Evolutionary conservation across 2,113 vertebrate species (phyloP).

Genomic region (Corythornis cristatus): DNA sequence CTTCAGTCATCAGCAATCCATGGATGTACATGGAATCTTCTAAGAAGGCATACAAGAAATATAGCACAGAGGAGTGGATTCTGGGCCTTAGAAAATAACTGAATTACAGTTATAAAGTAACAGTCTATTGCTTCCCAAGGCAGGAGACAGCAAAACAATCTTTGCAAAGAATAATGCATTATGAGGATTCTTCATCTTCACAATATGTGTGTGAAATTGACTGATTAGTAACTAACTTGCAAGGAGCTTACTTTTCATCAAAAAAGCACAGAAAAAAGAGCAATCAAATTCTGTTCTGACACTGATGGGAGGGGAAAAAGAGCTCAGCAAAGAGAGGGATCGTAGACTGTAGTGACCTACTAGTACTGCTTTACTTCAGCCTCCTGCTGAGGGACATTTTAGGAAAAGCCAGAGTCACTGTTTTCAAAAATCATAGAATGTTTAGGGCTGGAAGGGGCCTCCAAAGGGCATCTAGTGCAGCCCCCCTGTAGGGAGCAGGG

Average conservation of each 20-base stretch:
- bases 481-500: too few species aligned
- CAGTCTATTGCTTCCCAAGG: background rate
- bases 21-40: background rate
- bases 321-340: background rate
- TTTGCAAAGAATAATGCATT: background rate
- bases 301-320: background rate
- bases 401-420: background rate
- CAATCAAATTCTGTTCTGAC: background rate
- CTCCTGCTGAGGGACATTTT: background rate
- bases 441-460: too few species aligned
- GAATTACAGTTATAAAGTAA: background rate
- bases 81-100: background rate
- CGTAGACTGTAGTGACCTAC: background rate
- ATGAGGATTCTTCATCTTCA: background rate
- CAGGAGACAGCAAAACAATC: background rate
- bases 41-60: background rate
- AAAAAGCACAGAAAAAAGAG: background rate
- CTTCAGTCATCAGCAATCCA: accelerated
- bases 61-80: background rate
- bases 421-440: background rate
- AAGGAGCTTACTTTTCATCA: background rate
- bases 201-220: background rate
- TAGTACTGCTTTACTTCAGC: background rate
- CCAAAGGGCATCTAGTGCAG: too few species aligned
- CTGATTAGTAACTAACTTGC: background rate